phyloP scores from a whole-genome alignment of 1,140 invertebrate species.

The Andrena cerasifolii region DNA sequence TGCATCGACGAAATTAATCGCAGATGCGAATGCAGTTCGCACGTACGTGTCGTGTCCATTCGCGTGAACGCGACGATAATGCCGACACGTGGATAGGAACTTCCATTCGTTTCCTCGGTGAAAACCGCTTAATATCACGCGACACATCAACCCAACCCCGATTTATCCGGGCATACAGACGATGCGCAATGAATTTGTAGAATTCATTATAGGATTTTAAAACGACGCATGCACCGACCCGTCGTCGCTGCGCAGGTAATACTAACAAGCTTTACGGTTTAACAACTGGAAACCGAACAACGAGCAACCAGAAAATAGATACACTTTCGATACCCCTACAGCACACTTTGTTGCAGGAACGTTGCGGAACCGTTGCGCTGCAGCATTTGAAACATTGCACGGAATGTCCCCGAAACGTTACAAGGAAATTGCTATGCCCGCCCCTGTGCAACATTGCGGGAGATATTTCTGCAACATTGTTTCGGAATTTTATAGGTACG shows the following conservation, averaged over 20 bases:
- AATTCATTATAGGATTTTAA: slow-evolving; percentile 35
- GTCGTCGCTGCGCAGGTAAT: slow-evolving; percentile 8
- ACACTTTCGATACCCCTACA: too few relatives aligned
- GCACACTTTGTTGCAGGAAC: too few relatives aligned
- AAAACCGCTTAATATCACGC: slow-evolving; percentile 40
- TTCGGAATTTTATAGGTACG: too few relatives aligned
- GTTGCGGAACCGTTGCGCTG: too few relatives aligned
- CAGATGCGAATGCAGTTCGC: slow-evolving; percentile 25
- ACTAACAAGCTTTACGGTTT: not conserved
- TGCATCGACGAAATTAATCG: slow-evolving; percentile 41
- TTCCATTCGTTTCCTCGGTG: slow-evolving; percentile 39
- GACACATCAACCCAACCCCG: slow-evolving; percentile 14
- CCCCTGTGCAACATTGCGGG: too few relatives aligned
- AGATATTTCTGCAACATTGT: too few relatives aligned
- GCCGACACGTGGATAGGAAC: not conserved
- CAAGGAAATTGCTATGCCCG: too few relatives aligned
- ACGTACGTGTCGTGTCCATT: slow-evolving; percentile 18
- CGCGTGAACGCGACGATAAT: slow-evolving; percentile 38
- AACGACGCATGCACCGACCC: not conserved
- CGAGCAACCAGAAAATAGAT: too few relatives aligned
- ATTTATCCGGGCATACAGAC: slow-evolving; percentile 18
- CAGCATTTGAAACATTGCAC: too few relatives aligned
- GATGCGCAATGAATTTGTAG: slow-evolving; percentile 34
- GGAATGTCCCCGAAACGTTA: too few relatives aligned
- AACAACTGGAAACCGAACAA: too few relatives aligned